Evolutionary conservation across 2,797 vertebrate species (phyloP), one percentile per base, ranked within the genome.

Genomic region (Varecia variegata): DNA sequence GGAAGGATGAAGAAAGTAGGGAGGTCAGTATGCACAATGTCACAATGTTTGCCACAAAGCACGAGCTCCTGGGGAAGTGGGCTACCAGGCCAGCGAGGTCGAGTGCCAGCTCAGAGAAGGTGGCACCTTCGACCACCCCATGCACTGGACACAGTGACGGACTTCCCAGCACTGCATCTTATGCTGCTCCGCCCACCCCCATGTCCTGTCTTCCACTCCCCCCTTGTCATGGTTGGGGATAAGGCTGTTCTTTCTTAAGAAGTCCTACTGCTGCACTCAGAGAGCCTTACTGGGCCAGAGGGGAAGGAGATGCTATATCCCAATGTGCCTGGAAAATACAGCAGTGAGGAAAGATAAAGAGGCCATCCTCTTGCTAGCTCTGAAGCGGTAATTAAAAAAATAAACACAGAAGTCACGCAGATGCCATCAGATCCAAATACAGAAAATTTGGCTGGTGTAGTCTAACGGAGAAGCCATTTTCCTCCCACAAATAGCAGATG

Each of bases 131-230:
- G 1, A 9, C 17, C 35, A 6, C 4, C 8, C 2, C 4, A 6
- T 1, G 27, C 15, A 1, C 5, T 13, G 12, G 23, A 20, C 4
- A 2, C 32, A 23, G 18, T 0, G 21, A 50, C 2, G 25, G 4
- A 10, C 35, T 67, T 56, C 7, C 85, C 23, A 21, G 47, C 15
- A 14, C 27, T 7, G 2, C 1, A 0, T 52, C 73, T 73, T 13
- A 45, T 27, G 12, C n/a, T 5, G n/a, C 32, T 65, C 17, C 11
- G 43, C 77, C 1, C 3, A 5, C 3, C 18, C 5, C 23, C 4
- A 0, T 0, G 18, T 14, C 10, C 15, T n/a, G 35, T 14, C 56
- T 58, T 25, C 52, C 21, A 35, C 35, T 56, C 35, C 54, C 23
- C 25, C 40, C 12, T 38, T 38, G 43, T 60, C 62, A 5, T 70